Evolutionary conservation across 2,113 vertebrate genomes (phyloP).

Genomic region (Oenanthe oenanthe): DNA sequence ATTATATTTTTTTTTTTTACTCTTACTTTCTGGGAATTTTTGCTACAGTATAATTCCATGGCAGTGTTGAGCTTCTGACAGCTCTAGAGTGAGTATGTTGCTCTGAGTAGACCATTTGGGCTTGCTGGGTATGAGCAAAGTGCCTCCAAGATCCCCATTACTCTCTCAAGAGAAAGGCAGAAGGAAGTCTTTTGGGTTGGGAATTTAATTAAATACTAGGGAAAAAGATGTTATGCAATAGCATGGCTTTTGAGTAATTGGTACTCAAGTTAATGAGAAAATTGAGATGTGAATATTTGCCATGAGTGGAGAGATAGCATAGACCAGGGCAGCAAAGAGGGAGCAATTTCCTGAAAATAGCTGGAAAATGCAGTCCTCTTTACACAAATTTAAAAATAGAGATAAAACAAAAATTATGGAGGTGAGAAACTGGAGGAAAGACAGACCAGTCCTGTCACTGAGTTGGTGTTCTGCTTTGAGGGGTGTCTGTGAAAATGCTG

Average conservation of each 20-base stretch:
- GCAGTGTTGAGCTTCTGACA: neutral
- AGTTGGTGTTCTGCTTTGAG: neutral
- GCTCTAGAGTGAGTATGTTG: neutral
- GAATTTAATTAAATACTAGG: neutral
- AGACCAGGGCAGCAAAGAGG: neutral
- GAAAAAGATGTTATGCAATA: neutral
- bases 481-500: neutral
- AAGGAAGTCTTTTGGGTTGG: neutral
- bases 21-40: neutral
- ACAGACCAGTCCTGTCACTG: neutral
- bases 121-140: neutral
- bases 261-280: neutral
- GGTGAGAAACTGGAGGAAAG: neutral
- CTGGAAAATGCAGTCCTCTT: neutral
- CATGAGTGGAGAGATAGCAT: neutral
- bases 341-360: neutral
- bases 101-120: neutral
- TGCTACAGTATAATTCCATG: neutral
- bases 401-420: neutral
- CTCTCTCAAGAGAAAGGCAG: neutral
- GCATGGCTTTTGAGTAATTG: neutral
- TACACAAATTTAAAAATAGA: neutral
- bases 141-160: neutral
- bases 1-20: neutral
- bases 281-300: neutral